Conservation (phyloP, 2,888 invertebrate genomes). For the Drosophila mayaguana region DNA sequence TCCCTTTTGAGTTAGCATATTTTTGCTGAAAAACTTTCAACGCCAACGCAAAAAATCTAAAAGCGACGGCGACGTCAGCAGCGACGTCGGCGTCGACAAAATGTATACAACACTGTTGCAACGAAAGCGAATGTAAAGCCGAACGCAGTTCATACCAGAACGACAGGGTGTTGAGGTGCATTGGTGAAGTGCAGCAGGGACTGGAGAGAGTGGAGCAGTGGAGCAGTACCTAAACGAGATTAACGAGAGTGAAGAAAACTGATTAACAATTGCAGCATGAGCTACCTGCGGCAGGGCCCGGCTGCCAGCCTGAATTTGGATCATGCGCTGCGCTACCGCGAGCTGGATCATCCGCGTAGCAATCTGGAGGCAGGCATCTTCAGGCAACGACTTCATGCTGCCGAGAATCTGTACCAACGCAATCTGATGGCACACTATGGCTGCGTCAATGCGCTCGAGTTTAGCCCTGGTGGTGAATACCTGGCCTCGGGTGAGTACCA, state of each 20-base stretch:
- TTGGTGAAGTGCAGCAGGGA: neutral
- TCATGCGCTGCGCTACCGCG: slow-evolving; percentile 54
- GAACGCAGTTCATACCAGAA: slow-evolving; percentile 15
- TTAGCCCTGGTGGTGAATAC: slow-evolving; percentile 94
- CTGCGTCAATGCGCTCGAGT: slow-evolving; percentile 98
- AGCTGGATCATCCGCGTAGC: slow-evolving; percentile 33
- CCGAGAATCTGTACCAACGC: slow-evolving; percentile 92
- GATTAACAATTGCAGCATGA: slow-evolving; percentile 43
- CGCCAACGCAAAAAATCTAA: slow-evolving; percentile 32
- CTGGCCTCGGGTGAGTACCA: slow-evolving; percentile 92
- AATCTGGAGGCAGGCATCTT: slow-evolving; percentile 63
- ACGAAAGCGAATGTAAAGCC: slow-evolving; percentile 31
- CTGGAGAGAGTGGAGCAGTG: neutral
- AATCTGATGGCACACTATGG: slow-evolving; percentile 96
- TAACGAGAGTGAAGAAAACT: neutral
- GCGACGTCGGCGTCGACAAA: slow-evolving; percentile 56
- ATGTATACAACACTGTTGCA: slow-evolving; percentile 58
- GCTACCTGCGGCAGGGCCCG: slow-evolving; percentile 25
- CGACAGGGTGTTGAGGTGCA: slow-evolving; percentile 8
- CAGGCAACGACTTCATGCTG: slow-evolving; percentile 88
- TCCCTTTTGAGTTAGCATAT: neutral
- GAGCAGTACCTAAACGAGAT: neutral
- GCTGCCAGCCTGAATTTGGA: slow-evolving; percentile 53
- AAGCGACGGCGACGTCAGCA: slow-evolving; percentile 31
- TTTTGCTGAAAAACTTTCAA: slow-evolving; percentile 15